A percentile compares a stretch with the other conserved stretches of the same genome.
Conservation (phyloP, 2,888 invertebrate genomes). For the Perizoma flavofasciatum region DNA sequence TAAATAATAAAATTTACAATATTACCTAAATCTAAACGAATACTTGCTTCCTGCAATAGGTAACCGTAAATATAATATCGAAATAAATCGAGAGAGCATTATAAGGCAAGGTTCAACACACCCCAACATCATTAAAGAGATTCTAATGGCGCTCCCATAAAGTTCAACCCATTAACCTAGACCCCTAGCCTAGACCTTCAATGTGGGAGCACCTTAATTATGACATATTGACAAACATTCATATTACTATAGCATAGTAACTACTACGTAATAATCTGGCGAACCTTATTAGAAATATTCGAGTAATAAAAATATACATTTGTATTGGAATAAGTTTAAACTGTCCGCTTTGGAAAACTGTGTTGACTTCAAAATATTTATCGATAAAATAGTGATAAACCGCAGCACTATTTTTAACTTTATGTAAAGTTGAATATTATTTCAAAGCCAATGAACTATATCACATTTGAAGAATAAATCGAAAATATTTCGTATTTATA, state of each 20-base stretch:
- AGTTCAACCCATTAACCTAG: too few species aligned
- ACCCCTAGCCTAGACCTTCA: too few species aligned
- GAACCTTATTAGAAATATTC: conserved; percentile 6
- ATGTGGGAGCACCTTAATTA: not conserved
- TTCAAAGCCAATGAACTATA: conserved; percentile 49
- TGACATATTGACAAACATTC: conserved; percentile 2
- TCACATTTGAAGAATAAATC: conserved; percentile 55
- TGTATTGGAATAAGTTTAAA: conserved; percentile 5
- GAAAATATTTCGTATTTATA: conserved; percentile 40
- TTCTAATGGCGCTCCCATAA: conserved; percentile 30
- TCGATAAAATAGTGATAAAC: not conserved
- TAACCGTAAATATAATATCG: conserved; percentile 81
- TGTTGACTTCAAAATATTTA: conserved; percentile 8
- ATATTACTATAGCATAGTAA: not conserved
- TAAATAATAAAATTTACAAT: conserved; percentile 77
- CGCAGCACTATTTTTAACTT: not conserved
- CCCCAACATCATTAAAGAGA: conserved; percentile 55
- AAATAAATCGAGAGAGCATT: conserved; percentile 78
- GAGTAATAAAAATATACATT: conserved; percentile 2
- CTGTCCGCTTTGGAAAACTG: conserved; percentile 2
- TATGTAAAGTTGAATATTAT: conserved; percentile 2
- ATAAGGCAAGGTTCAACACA: conserved; percentile 72
- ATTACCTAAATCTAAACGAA: conserved; percentile 74
- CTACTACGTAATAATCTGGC: conserved; percentile 12
- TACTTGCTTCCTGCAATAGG: conserved; percentile 81